A percentile compares a stretch with the other conserved stretches of the same genome.
Conservation (phyloP, 1,140 invertebrate species). For the Scaptomyza montana region DNA sequence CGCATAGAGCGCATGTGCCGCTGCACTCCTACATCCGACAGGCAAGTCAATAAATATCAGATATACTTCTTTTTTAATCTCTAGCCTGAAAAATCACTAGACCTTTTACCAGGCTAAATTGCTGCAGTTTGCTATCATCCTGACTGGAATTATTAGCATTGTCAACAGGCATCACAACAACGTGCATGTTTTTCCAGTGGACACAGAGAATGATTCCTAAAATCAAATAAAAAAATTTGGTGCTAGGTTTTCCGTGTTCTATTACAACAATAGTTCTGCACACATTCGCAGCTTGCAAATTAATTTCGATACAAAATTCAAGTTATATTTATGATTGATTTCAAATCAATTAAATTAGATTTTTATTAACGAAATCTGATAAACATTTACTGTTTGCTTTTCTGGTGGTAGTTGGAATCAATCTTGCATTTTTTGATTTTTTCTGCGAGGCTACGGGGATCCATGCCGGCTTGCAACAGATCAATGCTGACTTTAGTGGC, state of each 20-base stretch:
- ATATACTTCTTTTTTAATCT: not conserved
- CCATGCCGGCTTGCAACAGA: slow-evolving; percentile 21
- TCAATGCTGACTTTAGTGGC: slow-evolving; percentile 27
- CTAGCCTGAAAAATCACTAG: slow-evolving; percentile 20
- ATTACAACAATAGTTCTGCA: not conserved
- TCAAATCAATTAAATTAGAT: too few species aligned
- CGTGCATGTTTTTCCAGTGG: too few species aligned
- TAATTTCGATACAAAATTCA: not conserved
- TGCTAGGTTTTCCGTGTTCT: too few species aligned
- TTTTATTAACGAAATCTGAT: not conserved
- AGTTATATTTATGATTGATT: slow-evolving; percentile 3
- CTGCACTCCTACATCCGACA: slow-evolving; percentile 68
- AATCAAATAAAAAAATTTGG: not conserved
- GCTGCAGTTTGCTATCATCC: slow-evolving; percentile 64
- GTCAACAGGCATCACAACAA: slow-evolving; percentile 36
- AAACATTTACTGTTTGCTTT: not conserved
- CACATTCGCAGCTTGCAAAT: not conserved
- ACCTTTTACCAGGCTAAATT: slow-evolving; percentile 74
- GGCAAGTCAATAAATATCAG: slow-evolving; percentile 16
- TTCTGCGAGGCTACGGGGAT: not conserved
- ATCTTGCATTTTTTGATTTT: slow-evolving; percentile 21
- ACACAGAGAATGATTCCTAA: not conserved
- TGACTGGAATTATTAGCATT: slow-evolving; percentile 52
- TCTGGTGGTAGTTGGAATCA: not conserved
- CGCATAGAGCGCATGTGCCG: slow-evolving; percentile 53